Conservation (phyloP, 2,888 invertebrate genomes). For the Drosophila helvetica region DNA sequence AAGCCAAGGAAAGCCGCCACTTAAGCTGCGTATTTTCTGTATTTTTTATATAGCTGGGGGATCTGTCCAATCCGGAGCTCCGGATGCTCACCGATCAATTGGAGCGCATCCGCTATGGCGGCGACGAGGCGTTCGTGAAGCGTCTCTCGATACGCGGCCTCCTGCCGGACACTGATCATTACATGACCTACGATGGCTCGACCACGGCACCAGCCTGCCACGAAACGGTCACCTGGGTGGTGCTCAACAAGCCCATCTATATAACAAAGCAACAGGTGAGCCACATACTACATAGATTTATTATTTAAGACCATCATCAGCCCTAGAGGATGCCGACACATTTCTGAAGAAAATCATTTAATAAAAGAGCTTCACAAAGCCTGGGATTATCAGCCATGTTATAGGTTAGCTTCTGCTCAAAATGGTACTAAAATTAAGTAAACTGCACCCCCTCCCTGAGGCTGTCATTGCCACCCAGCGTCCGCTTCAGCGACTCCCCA, state of each 20-base stretch:
- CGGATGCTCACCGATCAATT: slow-evolving; percentile 95
- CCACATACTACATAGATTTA: background rate
- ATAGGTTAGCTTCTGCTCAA: background rate
- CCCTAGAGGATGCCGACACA: background rate
- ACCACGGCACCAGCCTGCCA: slow-evolving; percentile 98
- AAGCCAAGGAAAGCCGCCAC: background rate
- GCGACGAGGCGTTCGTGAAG: slow-evolving; percentile 93
- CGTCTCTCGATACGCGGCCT: slow-evolving; percentile 94
- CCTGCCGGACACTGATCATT: slow-evolving; percentile 96
- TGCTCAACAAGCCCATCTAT: slow-evolving; percentile 98
- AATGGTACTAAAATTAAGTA: background rate
- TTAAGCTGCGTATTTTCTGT: background rate
- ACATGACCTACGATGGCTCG: slow-evolving; percentile 99
- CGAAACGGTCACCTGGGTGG: slow-evolving; percentile 99
- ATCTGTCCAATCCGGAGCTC: slow-evolving; percentile 95
- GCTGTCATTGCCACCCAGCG: background rate
- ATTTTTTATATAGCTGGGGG: slow-evolving; percentile 89
- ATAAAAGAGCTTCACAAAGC: too few species aligned
- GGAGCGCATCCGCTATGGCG: slow-evolving; percentile 95
- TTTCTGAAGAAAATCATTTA: background rate
- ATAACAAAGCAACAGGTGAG: slow-evolving; percentile 98
- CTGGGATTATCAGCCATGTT: background rate
- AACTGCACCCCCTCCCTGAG: slow-evolving; percentile 1
- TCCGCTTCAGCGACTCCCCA: background rate
- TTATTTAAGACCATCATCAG: too few species aligned